Base-by-base conservation (phyloP, 2,888 invertebrate species). In the Gasteruption jaculator region DNA sequence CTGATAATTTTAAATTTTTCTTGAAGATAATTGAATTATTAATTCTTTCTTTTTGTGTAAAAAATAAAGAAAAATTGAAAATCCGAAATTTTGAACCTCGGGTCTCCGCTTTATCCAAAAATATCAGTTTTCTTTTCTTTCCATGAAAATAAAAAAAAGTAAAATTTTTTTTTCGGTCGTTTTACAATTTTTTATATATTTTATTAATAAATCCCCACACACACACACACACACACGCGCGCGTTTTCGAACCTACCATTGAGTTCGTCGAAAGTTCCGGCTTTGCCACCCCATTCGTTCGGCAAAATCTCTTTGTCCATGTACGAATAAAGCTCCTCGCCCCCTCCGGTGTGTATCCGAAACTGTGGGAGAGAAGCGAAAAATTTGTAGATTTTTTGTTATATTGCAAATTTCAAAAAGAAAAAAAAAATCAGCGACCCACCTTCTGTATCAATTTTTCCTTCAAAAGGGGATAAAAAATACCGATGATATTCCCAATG, bases 221-320 rank as follows among this genome's bases (percentile, higher is more conserved):
- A n/a, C n/a, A n/a, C n/a, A n/a, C n/a, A n/a, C n/a, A n/a, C n/a
- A n/a, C n/a, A n/a, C n/a, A n/a, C n/a, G n/a, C n/a, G n/a, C n/a
- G n/a, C n/a, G n/a, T n/a, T n/a, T n/a, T n/a, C n/a, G 19, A 15
- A 39, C 40, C 29, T 36, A 68, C 70, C 65, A 39, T 63, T 70
- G 3, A 70, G 50, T 41, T 69, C 63, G 5, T 53, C 32, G 12
- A 68, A 62, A 11, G 61, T 62, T 37, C 70, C 70, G 8, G 70
- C 64, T 38, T 66, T 65, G 7, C 74, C 74, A 22, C 73, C 74
- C 60, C 70, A 74, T 49, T 74, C 74, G 3, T 61, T 61, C 1
- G 74, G 74, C 16, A 74, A 54, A 29, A 73, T 68, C 5, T 69
- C 66, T 32, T 62, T 68, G 12, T 72, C 63, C 32, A 74, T 55